Percentiles rank a stretch among this genome's conserved stretches.
Conservation (phyloP, 2,113 vertebrate species). For the Candoia aspera region DNA sequence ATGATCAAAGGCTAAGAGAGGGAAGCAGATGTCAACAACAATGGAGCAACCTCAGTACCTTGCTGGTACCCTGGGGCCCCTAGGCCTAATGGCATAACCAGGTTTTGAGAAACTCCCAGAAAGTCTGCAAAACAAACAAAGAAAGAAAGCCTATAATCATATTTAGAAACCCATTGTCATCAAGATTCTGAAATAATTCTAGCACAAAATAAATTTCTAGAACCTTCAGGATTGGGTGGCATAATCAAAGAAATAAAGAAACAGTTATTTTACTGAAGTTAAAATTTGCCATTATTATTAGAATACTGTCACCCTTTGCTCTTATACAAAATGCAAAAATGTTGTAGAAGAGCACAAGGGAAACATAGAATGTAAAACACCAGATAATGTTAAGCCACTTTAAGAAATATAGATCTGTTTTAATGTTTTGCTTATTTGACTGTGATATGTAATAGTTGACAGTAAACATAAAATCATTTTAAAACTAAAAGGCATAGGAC, state of each 20-base stretch:
- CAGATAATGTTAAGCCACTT: neutral
- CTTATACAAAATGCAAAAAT: neutral
- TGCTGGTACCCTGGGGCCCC: too few relatives aligned
- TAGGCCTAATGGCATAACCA: too few relatives aligned
- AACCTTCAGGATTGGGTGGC: too few relatives aligned
- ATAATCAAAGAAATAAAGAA: neutral
- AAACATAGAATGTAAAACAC: neutral
- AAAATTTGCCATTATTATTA: neutral
- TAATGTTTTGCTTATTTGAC: neutral
- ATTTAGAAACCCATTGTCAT: too few relatives aligned
- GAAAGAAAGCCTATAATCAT: too few relatives aligned
- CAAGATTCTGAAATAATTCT: too few relatives aligned
- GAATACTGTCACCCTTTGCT: neutral
- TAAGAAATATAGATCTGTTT: conserved; percentile 1
- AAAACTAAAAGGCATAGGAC: neutral
- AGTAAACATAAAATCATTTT: neutral
- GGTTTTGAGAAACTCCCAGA: too few relatives aligned
- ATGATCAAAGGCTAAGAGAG: too few relatives aligned
- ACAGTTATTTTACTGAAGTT: neutral
- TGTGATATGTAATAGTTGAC: conserved; percentile 8
- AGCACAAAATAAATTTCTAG: too few relatives aligned
- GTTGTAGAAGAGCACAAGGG: neutral
- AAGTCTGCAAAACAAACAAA: too few relatives aligned
- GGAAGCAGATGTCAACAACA: too few relatives aligned
- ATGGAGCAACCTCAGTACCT: too few relatives aligned